Evolutionary conservation across 1,140 invertebrate genomes (phyloP), one percentile per base, ranked within the genome.

Genomic region (Ostrea edulis): DNA sequence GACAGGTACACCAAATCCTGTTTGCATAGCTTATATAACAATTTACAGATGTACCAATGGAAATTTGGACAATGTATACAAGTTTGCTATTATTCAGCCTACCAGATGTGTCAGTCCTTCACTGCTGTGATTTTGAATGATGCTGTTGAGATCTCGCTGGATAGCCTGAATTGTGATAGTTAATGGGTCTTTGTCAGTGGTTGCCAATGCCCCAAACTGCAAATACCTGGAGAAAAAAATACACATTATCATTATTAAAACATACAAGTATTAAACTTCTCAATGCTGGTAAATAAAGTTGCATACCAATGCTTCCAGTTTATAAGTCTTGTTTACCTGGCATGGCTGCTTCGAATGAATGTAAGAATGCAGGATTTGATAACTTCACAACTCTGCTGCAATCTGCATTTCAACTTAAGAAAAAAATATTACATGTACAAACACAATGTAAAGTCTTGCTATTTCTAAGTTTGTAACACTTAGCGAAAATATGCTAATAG

Each of bases 341-440:
- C 91, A 51, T 92, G 89, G 22, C 71, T 84, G 22, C 83, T 88
- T 35, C 81, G 77, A n/a, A 92, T 89, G 22, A 94, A 91, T 77
- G 92, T 90, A 12, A 89, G 87, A 55, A 94, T 92, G 20, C 89
- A 92, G n/a, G 92, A 88, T 84, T 93, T 93, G 89, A 94, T 92
- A 51, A 93, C 89, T 86, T 94, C 91, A 92, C 93, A 93, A 77
- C 92, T 91, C 58, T 91, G 90, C 58, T 93, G 92, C 82, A 94
- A 87, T 90, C 93, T 93, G 14, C 22, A 20, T n/a, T n/a, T 29
- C 81, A 52, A 22, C 8, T 83, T 83, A 83, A 58, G 20, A 51
- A 81, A 25, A n/a, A 44, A 44, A 44, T 44, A 44, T 44, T 44
- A 44, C 35, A 44, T 44, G 35, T 1, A 44, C 35, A 1, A 44